phyloP scores from a whole-genome alignment of 2,113 vertebrate genomes.

The Tursiops truncatus region DNA sequence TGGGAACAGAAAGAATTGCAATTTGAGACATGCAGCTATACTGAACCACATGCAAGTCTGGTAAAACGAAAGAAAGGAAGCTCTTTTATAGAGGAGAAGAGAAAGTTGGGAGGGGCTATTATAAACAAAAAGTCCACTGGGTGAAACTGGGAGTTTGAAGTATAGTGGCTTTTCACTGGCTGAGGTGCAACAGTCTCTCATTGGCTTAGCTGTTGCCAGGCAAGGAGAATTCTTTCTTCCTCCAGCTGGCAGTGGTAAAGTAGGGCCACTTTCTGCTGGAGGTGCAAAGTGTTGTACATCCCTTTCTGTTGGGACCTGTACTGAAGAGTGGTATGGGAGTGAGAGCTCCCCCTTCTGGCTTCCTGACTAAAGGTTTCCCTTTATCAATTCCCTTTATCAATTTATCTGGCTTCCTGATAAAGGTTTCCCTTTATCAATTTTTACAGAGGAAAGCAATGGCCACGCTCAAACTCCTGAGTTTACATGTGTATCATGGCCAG shows the following conservation, averaged over 20 bases:
- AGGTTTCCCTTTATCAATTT: background rate
- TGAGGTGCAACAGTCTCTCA: background rate
- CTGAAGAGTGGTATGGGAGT: background rate
- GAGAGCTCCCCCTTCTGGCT: background rate
- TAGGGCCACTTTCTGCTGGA: background rate
- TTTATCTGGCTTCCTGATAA: background rate
- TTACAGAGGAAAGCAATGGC: background rate
- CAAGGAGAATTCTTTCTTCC: background rate
- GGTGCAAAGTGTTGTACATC: background rate
- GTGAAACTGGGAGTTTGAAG: background rate
- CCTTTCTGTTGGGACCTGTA: background rate
- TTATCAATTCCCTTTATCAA: background rate
- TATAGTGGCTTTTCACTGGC: background rate
- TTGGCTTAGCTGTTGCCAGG: background rate
- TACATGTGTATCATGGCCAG: background rate
- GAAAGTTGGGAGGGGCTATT: background rate
- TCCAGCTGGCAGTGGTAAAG: background rate
- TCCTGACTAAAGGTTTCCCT: background rate
- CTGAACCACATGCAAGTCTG: background rate
- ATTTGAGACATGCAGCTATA: background rate
- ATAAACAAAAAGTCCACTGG: background rate
- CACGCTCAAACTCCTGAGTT: background rate
- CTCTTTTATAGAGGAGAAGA: background rate
- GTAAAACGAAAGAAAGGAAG: background rate
- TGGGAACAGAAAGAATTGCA: background rate